These are phyloP conservation scores for Phalera bucephala DNA, from an alignment of 2,888 invertebrate species.

Conservation along the genomic window DNA sequence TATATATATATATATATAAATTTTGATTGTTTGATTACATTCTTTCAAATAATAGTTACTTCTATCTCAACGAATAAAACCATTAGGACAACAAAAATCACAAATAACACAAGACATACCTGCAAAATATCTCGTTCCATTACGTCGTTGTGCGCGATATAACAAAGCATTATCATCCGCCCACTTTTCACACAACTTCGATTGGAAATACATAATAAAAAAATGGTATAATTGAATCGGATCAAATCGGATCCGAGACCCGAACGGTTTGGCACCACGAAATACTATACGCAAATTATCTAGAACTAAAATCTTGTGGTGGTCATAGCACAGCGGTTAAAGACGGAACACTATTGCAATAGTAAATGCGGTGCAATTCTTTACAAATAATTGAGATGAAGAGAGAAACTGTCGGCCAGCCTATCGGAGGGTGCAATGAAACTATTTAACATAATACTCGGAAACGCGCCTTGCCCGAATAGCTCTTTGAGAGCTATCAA, in stretches of 20 bases:
- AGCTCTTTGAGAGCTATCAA: constrained; percentile 8
- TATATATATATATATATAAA: too few relatives aligned
- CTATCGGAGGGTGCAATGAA: constrained; percentile 11
- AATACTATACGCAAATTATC: constrained; percentile 40
- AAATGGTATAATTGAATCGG: constrained; percentile 10
- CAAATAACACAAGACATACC: constrained; percentile 31
- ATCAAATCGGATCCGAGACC: constrained; percentile 3
- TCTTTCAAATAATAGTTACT: too few relatives aligned
- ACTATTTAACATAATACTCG: constrained; percentile 4
- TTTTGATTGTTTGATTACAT: too few relatives aligned
- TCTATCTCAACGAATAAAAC: too few relatives aligned
- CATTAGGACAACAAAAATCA: too few relatives aligned
- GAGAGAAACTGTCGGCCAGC: constrained; percentile 15
- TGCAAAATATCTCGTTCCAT: constrained; percentile 13
- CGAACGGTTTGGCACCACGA: constrained; percentile 14
- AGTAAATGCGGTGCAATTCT: constrained; percentile 34
- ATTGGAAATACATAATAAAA: constrained; percentile 23
- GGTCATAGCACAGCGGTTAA: constrained; percentile 22
- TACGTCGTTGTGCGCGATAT: constrained; percentile 22
- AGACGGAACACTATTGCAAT: constrained; percentile 32
- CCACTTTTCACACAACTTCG: constrained; percentile 45
- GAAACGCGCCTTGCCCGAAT: constrained; percentile 1
- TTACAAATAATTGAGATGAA: constrained; percentile 30
- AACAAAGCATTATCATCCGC: constrained; percentile 27
- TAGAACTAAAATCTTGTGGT: constrained; percentile 31